Evolutionary conservation across 2,113 vertebrate species (phyloP).

Genomic region (Hymenochirus boettgeri): DNA sequence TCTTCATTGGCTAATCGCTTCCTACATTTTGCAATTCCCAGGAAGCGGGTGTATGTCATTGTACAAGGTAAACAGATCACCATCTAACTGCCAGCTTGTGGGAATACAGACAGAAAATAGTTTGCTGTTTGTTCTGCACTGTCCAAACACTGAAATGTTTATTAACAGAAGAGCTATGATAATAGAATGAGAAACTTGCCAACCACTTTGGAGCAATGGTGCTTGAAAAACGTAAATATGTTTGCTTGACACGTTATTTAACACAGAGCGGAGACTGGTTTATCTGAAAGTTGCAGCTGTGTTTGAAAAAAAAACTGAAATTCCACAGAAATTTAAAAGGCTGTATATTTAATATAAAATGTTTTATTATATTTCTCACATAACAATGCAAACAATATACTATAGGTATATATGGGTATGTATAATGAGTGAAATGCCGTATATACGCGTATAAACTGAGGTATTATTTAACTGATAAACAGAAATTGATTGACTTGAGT

Average conservation of each 20-base stretch:
- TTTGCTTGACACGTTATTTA: slow-evolving; percentile 10
- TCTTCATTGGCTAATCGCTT: slow-evolving; percentile 12
- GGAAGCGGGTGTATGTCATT: background rate
- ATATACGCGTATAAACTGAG: no score
- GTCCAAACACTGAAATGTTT: slow-evolving; percentile 46
- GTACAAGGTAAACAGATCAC: background rate
- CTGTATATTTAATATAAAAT: no score
- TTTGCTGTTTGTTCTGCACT: background rate
- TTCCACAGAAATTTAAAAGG: no score
- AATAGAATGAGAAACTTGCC: slow-evolving; percentile 31
- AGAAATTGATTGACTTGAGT: no score
- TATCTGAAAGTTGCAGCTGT: no score
- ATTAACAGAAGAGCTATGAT: slow-evolving; percentile 22
- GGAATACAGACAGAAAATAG: background rate
- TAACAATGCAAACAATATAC: no score
- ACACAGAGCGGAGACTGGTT: background rate
- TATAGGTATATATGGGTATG: no score
- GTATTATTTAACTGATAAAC: no score
- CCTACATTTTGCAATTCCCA: slow-evolving; percentile 16
- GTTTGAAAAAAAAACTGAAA: no score
- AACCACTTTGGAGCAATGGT: slow-evolving; percentile 35
- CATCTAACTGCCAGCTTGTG: background rate
- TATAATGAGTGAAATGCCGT: no score
- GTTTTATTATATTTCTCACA: no score
- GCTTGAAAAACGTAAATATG: slow-evolving; percentile 25